Percentiles rank a stretch among this genome's conserved stretches.
phyloP scores from a whole-genome alignment of 2,888 invertebrate species.

The Xestia sexstrigata region DNA sequence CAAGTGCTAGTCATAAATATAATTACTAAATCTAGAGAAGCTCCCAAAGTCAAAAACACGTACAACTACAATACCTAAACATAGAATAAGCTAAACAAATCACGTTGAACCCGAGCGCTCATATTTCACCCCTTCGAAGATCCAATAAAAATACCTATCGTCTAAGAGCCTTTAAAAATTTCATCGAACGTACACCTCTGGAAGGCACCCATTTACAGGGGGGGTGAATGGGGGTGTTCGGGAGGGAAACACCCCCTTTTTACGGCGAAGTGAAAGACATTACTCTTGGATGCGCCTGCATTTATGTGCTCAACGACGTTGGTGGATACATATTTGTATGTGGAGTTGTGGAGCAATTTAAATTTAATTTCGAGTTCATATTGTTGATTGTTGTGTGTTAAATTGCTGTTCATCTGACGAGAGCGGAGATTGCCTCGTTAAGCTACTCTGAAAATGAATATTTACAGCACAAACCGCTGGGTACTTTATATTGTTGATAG shows the following conservation, averaged over 20 bases:
- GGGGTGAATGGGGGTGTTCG: slow-evolving; percentile 11
- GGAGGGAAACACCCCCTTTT: slow-evolving; percentile 58
- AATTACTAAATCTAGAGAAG: neutral
- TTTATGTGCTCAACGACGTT: slow-evolving; percentile 67
- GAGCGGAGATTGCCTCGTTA: slow-evolving; percentile 21
- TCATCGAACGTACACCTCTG: slow-evolving; percentile 76
- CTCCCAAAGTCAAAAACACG: neutral
- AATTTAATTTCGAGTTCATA: slow-evolving; percentile 47
- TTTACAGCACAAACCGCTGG: slow-evolving; percentile 8
- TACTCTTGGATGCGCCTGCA: slow-evolving; percentile 75
- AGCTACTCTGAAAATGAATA: slow-evolving; percentile 28
- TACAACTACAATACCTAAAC: neutral
- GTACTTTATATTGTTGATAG: slow-evolving; percentile 32
- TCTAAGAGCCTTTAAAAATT: slow-evolving; percentile 83
- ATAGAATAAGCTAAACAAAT: slow-evolving; percentile 45
- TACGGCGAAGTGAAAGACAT: slow-evolving; percentile 75
- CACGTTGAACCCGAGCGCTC: slow-evolving; percentile 48
- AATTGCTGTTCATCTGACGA: slow-evolving; percentile 30
- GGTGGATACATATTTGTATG: slow-evolving; percentile 66
- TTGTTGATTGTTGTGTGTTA: slow-evolving; percentile 27
- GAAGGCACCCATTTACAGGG: slow-evolving; percentile 62
- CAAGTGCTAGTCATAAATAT: neutral
- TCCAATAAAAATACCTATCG: slow-evolving; percentile 80
- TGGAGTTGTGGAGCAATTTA: slow-evolving; percentile 49
- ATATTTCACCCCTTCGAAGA: slow-evolving; percentile 65